Evolutionary conservation across 2,113 vertebrate species (phyloP).

Genomic region (Platysternon megacephalum): DNA sequence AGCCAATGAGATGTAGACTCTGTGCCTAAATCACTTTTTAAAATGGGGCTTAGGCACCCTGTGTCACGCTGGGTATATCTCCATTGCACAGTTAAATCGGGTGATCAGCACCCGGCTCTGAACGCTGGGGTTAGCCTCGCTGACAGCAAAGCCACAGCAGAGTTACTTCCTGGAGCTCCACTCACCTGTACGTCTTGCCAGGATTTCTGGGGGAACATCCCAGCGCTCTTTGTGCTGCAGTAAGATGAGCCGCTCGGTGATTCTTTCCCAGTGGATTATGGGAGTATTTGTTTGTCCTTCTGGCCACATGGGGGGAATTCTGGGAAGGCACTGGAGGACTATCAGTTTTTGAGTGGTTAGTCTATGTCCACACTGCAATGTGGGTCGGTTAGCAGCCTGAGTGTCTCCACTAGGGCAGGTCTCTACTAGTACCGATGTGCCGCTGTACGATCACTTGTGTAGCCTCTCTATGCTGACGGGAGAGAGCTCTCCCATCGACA

Average conservation of each 20-base stretch:
- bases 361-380: no score
- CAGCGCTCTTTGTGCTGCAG: not conserved
- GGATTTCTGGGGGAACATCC: not conserved
- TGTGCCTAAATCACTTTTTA: conserved; percentile 28
- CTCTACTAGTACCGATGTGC: no score
- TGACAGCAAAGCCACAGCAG: not conserved
- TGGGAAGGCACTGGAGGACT: not conserved
- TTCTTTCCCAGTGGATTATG: not conserved
- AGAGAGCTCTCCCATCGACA: no score
- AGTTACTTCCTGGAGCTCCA: not conserved
- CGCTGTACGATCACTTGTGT: no score
- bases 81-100: not conserved
- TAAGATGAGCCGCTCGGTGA: not conserved
- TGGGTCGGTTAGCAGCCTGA: not conserved
- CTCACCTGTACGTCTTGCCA: not conserved
- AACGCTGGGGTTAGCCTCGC: no score
- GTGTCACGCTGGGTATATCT: not conserved
- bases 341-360: not conserved
- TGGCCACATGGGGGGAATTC: not conserved
- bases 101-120: not conserved
- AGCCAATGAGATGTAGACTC: conserved; percentile 59
- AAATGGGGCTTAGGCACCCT: conserved; percentile 38
- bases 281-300: not conserved
- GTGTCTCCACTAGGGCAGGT: not conserved
- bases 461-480: no score